Conservation (phyloP, 2,888 invertebrate genomes). For the Pterostichus madidus region DNA sequence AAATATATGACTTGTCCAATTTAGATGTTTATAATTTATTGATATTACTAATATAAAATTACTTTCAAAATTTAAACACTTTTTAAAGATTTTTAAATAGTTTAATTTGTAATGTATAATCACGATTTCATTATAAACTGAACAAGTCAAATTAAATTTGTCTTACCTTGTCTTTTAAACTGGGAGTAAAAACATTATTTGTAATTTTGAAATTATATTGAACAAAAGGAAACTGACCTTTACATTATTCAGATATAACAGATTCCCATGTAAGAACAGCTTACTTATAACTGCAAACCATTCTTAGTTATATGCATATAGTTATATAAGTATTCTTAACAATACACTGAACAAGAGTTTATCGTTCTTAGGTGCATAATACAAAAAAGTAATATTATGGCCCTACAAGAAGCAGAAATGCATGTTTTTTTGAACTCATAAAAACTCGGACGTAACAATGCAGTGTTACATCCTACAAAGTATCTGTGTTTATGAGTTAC, state of each 20-base stretch:
- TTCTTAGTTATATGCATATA: slow-evolving; percentile 52
- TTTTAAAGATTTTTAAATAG: background rate
- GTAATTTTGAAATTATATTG: slow-evolving; percentile 64
- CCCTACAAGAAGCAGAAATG: slow-evolving; percentile 66
- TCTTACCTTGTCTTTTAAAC: slow-evolving; percentile 26
- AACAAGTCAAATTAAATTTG: background rate
- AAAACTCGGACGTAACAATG: slow-evolving; percentile 68
- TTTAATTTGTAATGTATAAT: background rate
- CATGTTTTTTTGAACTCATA: slow-evolving; percentile 64
- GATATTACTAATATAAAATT: background rate
- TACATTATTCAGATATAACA: slow-evolving; percentile 59
- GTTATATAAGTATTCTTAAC: slow-evolving; percentile 61
- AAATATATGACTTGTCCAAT: slow-evolving; percentile 5
- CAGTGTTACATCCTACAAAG: slow-evolving; percentile 67
- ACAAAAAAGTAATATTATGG: slow-evolving; percentile 66
- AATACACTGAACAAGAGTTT: slow-evolving; percentile 61
- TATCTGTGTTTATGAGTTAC: slow-evolving; percentile 49
- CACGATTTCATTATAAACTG: too few species aligned
- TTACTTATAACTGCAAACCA: slow-evolving; percentile 61
- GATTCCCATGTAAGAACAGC: slow-evolving; percentile 59
- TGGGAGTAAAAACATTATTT: slow-evolving; percentile 48
- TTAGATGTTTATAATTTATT: background rate
- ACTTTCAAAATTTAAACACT: too few species aligned
- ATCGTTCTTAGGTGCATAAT: slow-evolving; percentile 65
- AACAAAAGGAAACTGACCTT: slow-evolving; percentile 61